Percentiles rank a stretch among this genome's conserved stretches.
phyloP scores from a whole-genome alignment of 2,113 vertebrate species.

The Holacanthus passer region DNA sequence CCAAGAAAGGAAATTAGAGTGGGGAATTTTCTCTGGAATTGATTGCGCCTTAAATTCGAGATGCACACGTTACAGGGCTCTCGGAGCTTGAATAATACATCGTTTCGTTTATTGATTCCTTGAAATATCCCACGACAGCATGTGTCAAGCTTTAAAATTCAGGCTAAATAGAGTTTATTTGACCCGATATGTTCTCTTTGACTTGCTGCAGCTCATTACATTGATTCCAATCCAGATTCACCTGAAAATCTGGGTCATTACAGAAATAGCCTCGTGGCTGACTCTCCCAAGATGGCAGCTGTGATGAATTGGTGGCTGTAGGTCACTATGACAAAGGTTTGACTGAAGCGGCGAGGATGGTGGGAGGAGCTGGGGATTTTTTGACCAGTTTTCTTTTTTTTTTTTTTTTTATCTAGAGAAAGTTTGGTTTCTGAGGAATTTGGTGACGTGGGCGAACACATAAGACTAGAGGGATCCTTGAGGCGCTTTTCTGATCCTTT shows the following conservation, averaged over 20 bases:
- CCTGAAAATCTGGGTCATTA: slow-evolving; percentile 81
- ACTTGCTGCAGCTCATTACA: slow-evolving; percentile 64
- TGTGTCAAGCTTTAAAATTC: slow-evolving; percentile 20
- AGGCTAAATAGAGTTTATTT: slow-evolving; percentile 37
- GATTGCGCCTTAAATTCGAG: slow-evolving; percentile 54
- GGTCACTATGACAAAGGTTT: slow-evolving; percentile 79
- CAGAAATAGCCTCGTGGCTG: slow-evolving; percentile 78
- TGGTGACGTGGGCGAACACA: slow-evolving; percentile 59
- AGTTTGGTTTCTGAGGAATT: slow-evolving; percentile 54
- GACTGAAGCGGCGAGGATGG: slow-evolving; percentile 46
- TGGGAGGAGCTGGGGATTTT: slow-evolving; percentile 38
- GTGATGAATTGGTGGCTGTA: slow-evolving; percentile 80
- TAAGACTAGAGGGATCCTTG: slow-evolving; percentile 50
- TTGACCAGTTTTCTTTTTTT: slow-evolving; percentile 34
- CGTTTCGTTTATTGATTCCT: slow-evolving; percentile 21
- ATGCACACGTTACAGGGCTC: neutral
- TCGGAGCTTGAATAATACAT: slow-evolving; percentile 8
- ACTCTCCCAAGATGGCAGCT: slow-evolving; percentile 72
- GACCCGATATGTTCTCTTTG: slow-evolving; percentile 53
- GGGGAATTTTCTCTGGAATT: slow-evolving; percentile 56
- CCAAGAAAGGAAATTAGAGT: slow-evolving; percentile 72
- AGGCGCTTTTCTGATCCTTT: slow-evolving; percentile 75
- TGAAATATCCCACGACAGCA: neutral
- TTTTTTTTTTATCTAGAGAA: slow-evolving; percentile 26
- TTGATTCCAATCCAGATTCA: slow-evolving; percentile 73